A percentile compares a stretch with the other conserved stretches of the same genome.
phyloP scores from a whole-genome alignment of 2,888 invertebrate species.

The Tenthredo distinguenda region DNA sequence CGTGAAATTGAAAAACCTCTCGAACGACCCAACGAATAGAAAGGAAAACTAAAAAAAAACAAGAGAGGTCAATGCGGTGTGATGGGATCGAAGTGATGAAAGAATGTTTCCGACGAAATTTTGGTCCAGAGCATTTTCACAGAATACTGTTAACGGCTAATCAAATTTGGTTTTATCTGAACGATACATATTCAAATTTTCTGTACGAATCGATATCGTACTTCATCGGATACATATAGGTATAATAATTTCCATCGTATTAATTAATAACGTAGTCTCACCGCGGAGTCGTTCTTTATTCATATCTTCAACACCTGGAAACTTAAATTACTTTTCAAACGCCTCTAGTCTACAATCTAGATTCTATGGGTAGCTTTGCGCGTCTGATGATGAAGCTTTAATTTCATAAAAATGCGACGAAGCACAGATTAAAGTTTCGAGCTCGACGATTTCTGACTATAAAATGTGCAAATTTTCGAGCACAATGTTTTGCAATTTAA shows the following conservation, averaged over 20 bases:
- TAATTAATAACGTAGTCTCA: neutral
- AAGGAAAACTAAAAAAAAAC: neutral
- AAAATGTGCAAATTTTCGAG: neutral
- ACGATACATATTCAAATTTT: neutral
- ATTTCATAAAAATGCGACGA: neutral
- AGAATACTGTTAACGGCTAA: neutral
- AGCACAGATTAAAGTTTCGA: neutral
- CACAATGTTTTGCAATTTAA: neutral
- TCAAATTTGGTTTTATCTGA: neutral
- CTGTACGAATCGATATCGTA: neutral
- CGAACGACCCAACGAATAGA: neutral
- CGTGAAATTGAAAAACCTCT: neutral
- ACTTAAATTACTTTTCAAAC: constrained; percentile 30
- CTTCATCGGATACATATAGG: neutral
- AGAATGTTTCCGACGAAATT: neutral
- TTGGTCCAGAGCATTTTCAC: neutral
- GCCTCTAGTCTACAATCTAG: constrained; percentile 3
- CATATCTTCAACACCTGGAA: constrained; percentile 16
- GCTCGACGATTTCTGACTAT: neutral
- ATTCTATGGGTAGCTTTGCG: neutral
- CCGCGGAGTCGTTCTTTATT: constrained; percentile 11
- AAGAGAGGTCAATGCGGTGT: neutral
- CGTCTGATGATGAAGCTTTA: neutral
- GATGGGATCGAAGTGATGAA: neutral
- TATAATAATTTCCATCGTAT: neutral